Conservation (phyloP, 2,113 vertebrate species). For the Pristiophorus japonicus region DNA sequence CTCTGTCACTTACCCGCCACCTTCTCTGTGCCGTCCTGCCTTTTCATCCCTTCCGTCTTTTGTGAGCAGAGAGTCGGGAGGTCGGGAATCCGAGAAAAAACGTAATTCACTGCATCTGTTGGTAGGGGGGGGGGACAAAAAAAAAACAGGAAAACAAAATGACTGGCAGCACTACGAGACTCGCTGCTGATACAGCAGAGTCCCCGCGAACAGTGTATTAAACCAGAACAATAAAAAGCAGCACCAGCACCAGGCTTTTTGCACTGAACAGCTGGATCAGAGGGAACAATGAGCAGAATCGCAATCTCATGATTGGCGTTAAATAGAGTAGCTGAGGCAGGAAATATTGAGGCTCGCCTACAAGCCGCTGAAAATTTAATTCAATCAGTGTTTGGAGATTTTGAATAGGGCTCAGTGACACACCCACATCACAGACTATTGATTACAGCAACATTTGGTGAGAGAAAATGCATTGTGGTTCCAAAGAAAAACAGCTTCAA, state of each 20-base stretch:
- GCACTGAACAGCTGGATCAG: slow-evolving; percentile 58
- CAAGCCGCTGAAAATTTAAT: slow-evolving; percentile 23
- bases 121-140: slow-evolving; percentile 54
- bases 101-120: slow-evolving; percentile 72
- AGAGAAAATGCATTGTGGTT: not conserved
- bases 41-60: slow-evolving; percentile 56
- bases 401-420: slow-evolving; percentile 41
- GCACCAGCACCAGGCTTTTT: slow-evolving; percentile 44
- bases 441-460: not conserved
- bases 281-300: slow-evolving; percentile 63
- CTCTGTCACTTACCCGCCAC: slow-evolving; percentile 67
- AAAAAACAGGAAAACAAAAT: slow-evolving; percentile 60
- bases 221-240: slow-evolving; percentile 55
- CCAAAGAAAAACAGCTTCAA: not conserved
- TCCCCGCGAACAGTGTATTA: slow-evolving; percentile 47
- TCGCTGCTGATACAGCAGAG: slow-evolving; percentile 67
- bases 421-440: slow-evolving; percentile 2
- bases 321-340: slow-evolving; percentile 77
- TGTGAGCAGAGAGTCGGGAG: slow-evolving; percentile 63
- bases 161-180: slow-evolving; percentile 49
- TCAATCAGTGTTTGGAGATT: slow-evolving; percentile 50
- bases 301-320: slow-evolving; percentile 58
- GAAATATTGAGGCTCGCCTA: slow-evolving; percentile 55
- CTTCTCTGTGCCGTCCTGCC: slow-evolving; percentile 60
- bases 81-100: slow-evolving; percentile 68